Evolutionary conservation across 2,113 vertebrate genomes (phyloP).

Genomic region (Nothocercus nigrocapillus): DNA sequence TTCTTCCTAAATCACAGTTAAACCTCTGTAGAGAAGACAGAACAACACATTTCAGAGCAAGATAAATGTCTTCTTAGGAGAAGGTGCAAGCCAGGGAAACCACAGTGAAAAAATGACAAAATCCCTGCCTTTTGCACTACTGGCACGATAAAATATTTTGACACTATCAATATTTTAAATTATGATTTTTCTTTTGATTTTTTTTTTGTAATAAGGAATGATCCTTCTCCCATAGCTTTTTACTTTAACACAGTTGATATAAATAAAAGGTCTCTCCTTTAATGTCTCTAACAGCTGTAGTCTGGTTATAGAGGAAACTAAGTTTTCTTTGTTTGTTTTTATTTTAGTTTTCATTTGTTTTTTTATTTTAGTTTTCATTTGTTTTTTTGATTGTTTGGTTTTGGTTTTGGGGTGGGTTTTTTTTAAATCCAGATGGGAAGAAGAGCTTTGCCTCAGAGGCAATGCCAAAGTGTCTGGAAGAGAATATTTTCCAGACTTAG

Average conservation of each 20-base stretch:
- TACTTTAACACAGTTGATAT: background rate
- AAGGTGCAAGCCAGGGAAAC: background rate
- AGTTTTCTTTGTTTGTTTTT: background rate
- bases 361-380: background rate
- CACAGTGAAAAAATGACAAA: background rate
- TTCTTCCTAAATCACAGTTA: conserved; percentile 16
- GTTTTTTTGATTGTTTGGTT: background rate
- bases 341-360: background rate
- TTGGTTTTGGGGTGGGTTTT: too few species aligned
- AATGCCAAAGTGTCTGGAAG: background rate
- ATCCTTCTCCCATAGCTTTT: background rate
- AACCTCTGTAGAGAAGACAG: background rate
- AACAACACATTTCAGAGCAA: background rate
- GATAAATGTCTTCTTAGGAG: background rate
- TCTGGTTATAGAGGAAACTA: background rate
- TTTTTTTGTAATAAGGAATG: background rate
- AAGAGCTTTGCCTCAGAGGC: background rate
- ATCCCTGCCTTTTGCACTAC: background rate
- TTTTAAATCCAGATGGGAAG: background rate
- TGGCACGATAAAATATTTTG: background rate
- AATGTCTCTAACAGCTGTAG: background rate
- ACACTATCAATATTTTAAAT: background rate
- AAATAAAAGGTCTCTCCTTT: background rate
- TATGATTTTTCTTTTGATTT: background rate
- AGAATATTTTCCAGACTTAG: background rate